These are phyloP conservation scores for Passerina amoena DNA, from an alignment of 2,113 vertebrate species.

Conservation along the genomic window DNA sequence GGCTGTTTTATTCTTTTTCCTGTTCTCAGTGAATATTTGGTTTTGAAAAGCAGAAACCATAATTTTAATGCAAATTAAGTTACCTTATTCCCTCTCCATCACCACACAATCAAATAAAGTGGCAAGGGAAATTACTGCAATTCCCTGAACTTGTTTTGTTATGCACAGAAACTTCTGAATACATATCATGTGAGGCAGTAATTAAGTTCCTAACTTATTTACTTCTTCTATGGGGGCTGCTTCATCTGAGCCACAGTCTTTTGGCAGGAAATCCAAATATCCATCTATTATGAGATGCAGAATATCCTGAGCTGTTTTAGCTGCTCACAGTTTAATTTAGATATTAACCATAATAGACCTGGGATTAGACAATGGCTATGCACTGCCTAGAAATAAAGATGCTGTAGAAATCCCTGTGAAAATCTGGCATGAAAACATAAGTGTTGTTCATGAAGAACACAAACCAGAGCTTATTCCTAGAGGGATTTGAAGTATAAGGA, in stretches of 20 bases:
- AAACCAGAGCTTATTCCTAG: background rate
- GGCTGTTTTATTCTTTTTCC: background rate
- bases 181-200: background rate
- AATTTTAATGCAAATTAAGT: constrained; percentile 39
- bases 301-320: background rate
- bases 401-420: background rate
- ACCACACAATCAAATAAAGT: constrained; percentile 33
- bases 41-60: constrained; percentile 9
- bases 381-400: background rate
- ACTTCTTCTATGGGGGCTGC: background rate
- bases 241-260: background rate
- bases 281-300: background rate
- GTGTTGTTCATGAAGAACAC: background rate
- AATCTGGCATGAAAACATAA: background rate
- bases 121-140: constrained; percentile 45
- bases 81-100: constrained; percentile 11
- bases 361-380: background rate
- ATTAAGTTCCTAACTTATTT: constrained; percentile 45
- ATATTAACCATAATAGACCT: background rate
- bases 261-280: background rate
- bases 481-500: background rate
- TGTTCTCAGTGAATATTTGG: background rate
- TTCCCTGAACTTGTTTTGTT: constrained; percentile 33
- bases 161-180: constrained; percentile 30
- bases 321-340: background rate